Percentiles rank a stretch among this genome's conserved stretches.
phyloP scores from a whole-genome alignment of 2,888 invertebrate species.

The Limenitis camilla region DNA sequence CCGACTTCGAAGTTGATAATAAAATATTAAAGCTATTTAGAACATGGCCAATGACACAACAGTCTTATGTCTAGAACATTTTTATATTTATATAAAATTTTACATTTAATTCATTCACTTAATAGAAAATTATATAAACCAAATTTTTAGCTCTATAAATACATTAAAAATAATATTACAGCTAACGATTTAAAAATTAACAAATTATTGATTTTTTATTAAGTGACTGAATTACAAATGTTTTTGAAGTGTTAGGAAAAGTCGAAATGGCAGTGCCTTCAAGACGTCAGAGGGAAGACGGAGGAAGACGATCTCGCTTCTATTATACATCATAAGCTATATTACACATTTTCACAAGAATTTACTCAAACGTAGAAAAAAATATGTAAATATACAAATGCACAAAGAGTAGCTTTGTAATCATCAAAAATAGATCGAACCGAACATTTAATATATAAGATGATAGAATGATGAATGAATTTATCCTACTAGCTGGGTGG shows the following conservation, averaged over 20 bases:
- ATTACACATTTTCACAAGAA: too few relatives aligned
- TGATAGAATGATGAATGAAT: too few relatives aligned
- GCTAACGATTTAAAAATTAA: not conserved
- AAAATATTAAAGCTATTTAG: conserved; percentile 66
- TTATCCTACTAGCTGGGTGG: too few relatives aligned
- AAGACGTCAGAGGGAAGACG: conserved; percentile 48
- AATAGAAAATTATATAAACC: conserved; percentile 1
- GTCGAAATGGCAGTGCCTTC: conserved; percentile 15
- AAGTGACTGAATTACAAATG: conserved; percentile 27
- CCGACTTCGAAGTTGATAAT: conserved; percentile 47
- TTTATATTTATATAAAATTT: conserved; percentile 25
- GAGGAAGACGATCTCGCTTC: conserved; percentile 58
- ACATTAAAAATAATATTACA: not conserved
- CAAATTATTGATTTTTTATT: conserved; percentile 7
- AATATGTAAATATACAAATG: too few relatives aligned
- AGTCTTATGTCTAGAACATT: conserved; percentile 48
- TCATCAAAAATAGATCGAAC: too few relatives aligned
- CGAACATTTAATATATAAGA: too few relatives aligned
- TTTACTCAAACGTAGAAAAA: too few relatives aligned
- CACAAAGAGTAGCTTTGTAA: too few relatives aligned
- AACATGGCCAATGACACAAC: conserved; percentile 62
- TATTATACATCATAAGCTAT: conserved; percentile 23
- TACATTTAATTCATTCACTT: conserved; percentile 25
- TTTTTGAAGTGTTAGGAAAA: conserved; percentile 13
- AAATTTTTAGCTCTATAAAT: not conserved